Conservation (phyloP, 2,888 invertebrate species). For the Agonopterix alstromeriana region DNA sequence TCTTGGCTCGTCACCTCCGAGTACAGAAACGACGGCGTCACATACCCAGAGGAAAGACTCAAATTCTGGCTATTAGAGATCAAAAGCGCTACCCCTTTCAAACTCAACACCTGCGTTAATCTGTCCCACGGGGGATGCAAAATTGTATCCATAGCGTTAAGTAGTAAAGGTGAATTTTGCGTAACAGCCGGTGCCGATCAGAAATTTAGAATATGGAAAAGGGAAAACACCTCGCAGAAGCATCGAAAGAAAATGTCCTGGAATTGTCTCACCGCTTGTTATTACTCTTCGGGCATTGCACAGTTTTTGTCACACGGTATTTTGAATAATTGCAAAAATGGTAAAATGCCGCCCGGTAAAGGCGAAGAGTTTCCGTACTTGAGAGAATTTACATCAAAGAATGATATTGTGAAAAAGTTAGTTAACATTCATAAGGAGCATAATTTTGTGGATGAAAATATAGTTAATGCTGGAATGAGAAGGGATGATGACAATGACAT, state of each 20-base stretch:
- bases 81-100: slow-evolving; percentile 39
- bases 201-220: slow-evolving; percentile 62
- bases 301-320: slow-evolving; percentile 46
- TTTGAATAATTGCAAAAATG: slow-evolving; percentile 48
- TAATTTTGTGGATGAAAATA: slow-evolving; percentile 18
- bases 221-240: slow-evolving; percentile 28
- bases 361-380: slow-evolving; percentile 34
- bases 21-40: slow-evolving; percentile 58
- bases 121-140: slow-evolving; percentile 63
- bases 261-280: slow-evolving; percentile 61
- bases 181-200: slow-evolving; percentile 64
- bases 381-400: slow-evolving; percentile 18
- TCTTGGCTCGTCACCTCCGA: slow-evolving; percentile 64
- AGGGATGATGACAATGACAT: slow-evolving; percentile 40
- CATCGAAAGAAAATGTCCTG: slow-evolving; percentile 31
- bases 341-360: slow-evolving; percentile 17
- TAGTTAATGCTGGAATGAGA: slow-evolving; percentile 22
- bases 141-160: slow-evolving; percentile 51
- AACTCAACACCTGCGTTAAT: slow-evolving; percentile 58
- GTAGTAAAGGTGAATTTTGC: slow-evolving; percentile 51
- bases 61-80: slow-evolving; percentile 52
- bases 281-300: slow-evolving; percentile 58
- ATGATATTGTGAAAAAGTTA: slow-evolving; percentile 47
- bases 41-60: slow-evolving; percentile 59
- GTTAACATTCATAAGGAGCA: slow-evolving; percentile 53